Percentiles rank a stretch among this genome's conserved stretches.
Conservation (phyloP, 2,113 vertebrate genomes). For the Phylloscopus whistleri region DNA sequence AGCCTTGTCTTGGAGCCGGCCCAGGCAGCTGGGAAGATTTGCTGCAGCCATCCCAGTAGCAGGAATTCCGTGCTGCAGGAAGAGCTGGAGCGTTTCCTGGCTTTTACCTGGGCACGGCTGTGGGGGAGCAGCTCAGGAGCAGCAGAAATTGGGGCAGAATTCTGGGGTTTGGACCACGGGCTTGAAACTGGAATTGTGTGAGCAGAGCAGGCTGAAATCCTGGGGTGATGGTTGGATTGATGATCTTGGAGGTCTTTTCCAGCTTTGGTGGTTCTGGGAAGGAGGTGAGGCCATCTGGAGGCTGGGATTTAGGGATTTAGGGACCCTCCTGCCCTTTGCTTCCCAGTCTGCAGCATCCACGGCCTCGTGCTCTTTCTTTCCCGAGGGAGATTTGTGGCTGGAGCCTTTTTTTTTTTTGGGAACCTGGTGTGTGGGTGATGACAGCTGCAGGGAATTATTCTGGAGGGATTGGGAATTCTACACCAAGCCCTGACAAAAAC, state of each 20-base stretch:
- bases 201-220: neutral
- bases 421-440: conserved; percentile 17
- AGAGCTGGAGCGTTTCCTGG: neutral
- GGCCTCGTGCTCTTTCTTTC: neutral
- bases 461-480: neutral
- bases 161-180: fast-evolving
- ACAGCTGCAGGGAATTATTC: conserved; percentile 15
- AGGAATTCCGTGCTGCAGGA: neutral
- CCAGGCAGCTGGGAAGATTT: neutral
- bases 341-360: neutral
- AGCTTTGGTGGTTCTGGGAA: neutral
- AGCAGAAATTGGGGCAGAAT: neutral
- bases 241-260: neutral
- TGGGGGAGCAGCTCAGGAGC: neutral
- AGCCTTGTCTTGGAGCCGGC: neutral
- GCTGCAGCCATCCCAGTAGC: neutral
- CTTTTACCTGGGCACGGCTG: fast-evolving
- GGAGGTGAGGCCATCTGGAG: neutral
- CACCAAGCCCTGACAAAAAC: neutral
- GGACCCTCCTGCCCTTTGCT: neutral
- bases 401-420: conserved; percentile 9
- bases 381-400: neutral
- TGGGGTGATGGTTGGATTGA: neutral
- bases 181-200: neutral
- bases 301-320: neutral